These are phyloP conservation scores for Argyra leucocephala DNA, from an alignment of 2,888 invertebrate genomes.

Conservation along the genomic window DNA sequence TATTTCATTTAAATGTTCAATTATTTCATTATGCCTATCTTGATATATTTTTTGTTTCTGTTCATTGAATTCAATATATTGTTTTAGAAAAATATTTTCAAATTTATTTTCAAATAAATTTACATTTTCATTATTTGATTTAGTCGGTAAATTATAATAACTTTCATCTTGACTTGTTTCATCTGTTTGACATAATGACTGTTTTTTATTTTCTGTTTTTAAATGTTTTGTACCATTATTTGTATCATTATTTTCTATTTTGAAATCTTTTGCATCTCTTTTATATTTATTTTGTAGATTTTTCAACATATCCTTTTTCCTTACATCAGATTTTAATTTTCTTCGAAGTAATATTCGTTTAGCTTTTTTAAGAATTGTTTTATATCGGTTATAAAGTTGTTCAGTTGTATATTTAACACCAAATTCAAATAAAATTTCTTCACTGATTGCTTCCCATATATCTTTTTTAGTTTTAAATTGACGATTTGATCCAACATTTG, in stretches of 20 bases:
- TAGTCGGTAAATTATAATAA: too few relatives aligned
- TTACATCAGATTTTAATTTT: too few relatives aligned
- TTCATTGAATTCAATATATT: neutral
- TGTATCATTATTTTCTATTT: too few relatives aligned
- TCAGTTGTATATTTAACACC: neutral
- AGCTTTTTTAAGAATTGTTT: neutral
- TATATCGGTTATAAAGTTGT: neutral
- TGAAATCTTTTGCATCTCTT: too few relatives aligned
- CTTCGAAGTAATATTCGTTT: too few relatives aligned
- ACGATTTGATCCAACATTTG: neutral
- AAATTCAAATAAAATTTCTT: neutral
- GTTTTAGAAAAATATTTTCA: neutral
- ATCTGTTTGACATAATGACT: too few relatives aligned
- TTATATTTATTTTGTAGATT: too few relatives aligned
- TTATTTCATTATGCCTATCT: neutral
- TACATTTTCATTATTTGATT: too few relatives aligned
- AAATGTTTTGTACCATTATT: too few relatives aligned
- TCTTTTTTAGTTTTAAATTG: slow-evolving; percentile 2
- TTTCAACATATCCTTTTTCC: too few relatives aligned
- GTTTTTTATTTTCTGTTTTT: too few relatives aligned
- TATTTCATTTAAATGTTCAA: neutral
- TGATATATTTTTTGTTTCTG: neutral
- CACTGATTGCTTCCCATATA: neutral
- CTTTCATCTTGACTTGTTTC: too few relatives aligned
- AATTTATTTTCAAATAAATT: neutral